Evolutionary conservation across 2,797 vertebrate genomes (phyloP), one percentile per base, ranked within the genome.

Genomic region (Sebastes baramenuke): DNA sequence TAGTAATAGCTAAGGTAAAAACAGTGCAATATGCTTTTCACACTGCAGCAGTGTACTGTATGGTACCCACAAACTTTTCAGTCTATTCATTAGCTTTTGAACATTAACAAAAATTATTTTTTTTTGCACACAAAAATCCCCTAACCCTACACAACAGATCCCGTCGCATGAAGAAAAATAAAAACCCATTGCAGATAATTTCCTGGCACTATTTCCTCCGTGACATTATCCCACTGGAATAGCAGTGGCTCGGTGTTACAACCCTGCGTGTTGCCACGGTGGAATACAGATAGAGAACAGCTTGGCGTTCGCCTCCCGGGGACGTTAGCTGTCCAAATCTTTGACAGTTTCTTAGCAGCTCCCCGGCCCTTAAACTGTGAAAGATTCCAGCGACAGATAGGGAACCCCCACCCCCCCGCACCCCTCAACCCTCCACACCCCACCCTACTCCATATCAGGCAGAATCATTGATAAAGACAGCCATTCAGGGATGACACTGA

Each of bases 401-500:
- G 75, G 70, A 70, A 16, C 29, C 58, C 74, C 55, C 2, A 29
- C 82, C 65, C 65, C 18, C 12, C 54, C 42, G 13, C 24, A 55
- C 32, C 27, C 30, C 7, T 16, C 52, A 46, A 16, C 12, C 34
- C 24, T 49, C 29, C 56, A 2, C 38, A 14, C 52, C 18, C 20
- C 27, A 4, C 22, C 60, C 55, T 32, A 22, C 24, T 92, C 86
- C 91, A 91, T 87, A 79, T 90, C 94, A 88, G 77, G 89, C 90
- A 92, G 89, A 92, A 94, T 97, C 96, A 96, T 96, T 96, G 96
- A 96, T 95, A 95, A 91, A 92, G 93, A 94, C 94, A 93, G 93
- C 84, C 95, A 89, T 93, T 93, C 93, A 92, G 93, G 86, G 79
- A 93, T 96, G 96, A 97, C 96, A 95, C 94, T 96, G 96, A 97